Conservation (phyloP, 2,888 invertebrate genomes). For the Pandemis cinnamomeana region DNA sequence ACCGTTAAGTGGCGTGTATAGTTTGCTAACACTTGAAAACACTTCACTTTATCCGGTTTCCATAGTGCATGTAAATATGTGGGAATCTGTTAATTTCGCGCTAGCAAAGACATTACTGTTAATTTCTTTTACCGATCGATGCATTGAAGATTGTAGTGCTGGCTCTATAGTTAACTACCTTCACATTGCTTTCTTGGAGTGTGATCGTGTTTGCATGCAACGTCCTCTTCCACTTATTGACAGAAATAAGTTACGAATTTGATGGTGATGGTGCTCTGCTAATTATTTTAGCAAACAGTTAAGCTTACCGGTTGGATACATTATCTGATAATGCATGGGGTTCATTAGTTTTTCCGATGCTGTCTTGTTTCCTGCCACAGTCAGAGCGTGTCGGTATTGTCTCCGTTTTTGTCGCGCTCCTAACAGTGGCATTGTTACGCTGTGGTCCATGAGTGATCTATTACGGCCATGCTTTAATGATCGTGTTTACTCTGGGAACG, state of each 20-base stretch:
- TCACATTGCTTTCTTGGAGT: constrained; percentile 8
- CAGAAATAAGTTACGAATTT: not conserved
- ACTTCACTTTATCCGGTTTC: constrained; percentile 24
- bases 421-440: constrained; percentile 54
- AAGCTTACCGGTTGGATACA: constrained; percentile 9
- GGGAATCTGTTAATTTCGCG: constrained; percentile 27
- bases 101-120: constrained; percentile 29
- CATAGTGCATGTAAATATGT: constrained; percentile 15
- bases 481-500: constrained; percentile 39
- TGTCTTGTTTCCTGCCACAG: constrained; percentile 65
- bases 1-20: constrained; percentile 29
- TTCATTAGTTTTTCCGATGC: constrained; percentile 50
- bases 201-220: not conserved
- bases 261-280: not conserved
- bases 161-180: not conserved
- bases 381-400: constrained; percentile 64
- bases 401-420: constrained; percentile 62
- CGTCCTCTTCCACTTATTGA: not conserved
- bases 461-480: constrained; percentile 39
- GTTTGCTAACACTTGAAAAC: constrained; percentile 17
- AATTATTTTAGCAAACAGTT: not conserved
- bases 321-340: constrained; percentile 39
- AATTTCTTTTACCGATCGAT: constrained; percentile 8
- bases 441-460: constrained; percentile 49
- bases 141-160: constrained; percentile 1